These are phyloP conservation scores for Drosophila pallidifrons DNA, from an alignment of 1,140 invertebrate species.

Conservation along the genomic window DNA sequence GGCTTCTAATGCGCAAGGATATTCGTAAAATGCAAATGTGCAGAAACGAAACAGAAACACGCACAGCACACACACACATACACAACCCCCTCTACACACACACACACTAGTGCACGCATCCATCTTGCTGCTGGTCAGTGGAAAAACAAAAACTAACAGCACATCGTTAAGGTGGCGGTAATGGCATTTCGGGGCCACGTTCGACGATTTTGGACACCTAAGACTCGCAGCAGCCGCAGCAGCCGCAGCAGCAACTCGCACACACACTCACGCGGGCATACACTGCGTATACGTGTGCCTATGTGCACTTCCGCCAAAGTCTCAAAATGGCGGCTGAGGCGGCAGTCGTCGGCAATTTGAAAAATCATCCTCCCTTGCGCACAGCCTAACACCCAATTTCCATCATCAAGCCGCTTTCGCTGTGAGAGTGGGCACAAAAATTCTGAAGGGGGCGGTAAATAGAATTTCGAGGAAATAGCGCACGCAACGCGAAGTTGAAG, in stretches of 20 bases:
- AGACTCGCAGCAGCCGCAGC: conserved; percentile 44
- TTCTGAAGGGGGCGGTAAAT: conserved; percentile 64
- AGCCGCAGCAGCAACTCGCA: conserved; percentile 10
- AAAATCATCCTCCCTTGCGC: background rate
- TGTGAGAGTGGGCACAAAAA: conserved; percentile 21
- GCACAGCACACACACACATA: conserved; percentile 27
- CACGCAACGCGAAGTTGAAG: conserved; percentile 22
- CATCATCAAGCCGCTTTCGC: conserved; percentile 35
- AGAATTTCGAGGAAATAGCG: conserved; percentile 63
- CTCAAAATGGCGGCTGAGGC: conserved; percentile 74
- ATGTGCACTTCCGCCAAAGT: conserved; percentile 76
- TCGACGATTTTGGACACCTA: conserved; percentile 79
- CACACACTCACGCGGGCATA: conserved; percentile 4
- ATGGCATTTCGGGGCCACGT: conserved; percentile 78
- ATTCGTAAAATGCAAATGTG: conserved; percentile 84
- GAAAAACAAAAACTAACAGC: conserved; percentile 60
- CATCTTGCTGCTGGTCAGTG: conserved; percentile 60
- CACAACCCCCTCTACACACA: conserved; percentile 4
- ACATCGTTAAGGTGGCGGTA: conserved; percentile 78
- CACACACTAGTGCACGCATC: conserved; percentile 36
- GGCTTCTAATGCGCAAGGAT: conserved; percentile 84
- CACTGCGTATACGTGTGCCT: conserved; percentile 44
- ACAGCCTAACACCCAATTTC: conserved; percentile 24
- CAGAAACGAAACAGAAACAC: conserved; percentile 69
- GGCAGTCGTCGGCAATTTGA: conserved; percentile 28